These are phyloP conservation scores for Dyspetes luteomarginatus DNA, from an alignment of 2,888 invertebrate genomes.

Conservation along the genomic window DNA sequence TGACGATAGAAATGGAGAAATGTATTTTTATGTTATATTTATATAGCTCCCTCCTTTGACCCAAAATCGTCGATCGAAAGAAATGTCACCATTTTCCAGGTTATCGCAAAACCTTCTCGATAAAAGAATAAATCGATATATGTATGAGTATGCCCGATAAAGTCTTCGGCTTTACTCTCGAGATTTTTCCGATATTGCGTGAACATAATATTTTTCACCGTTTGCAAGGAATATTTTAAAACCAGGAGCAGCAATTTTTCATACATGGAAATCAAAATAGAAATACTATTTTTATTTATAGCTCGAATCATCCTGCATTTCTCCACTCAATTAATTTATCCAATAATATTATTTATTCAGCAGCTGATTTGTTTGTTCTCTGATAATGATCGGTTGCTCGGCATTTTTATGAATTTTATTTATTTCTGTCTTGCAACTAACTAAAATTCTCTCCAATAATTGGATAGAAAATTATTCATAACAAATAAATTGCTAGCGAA, in stretches of 20 bases:
- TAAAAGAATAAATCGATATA: conserved; percentile 16
- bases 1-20: conserved; percentile 33
- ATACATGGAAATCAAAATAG: no score
- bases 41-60: conserved; percentile 12
- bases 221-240: conserved; percentile 1
- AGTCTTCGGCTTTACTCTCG: conserved; percentile 7
- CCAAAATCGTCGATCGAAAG: conserved; percentile 51
- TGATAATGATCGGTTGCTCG: no score
- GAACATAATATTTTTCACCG: conserved; percentile 4
- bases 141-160: not conserved
- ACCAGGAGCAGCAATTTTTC: not conserved
- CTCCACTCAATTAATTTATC: no score
- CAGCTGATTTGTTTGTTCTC: no score
- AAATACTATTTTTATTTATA: no score
- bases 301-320: no score
- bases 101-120: conserved; percentile 26
- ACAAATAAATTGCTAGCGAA: no score
- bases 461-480: no score
- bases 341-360: no score
- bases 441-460: no score
- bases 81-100: conserved; percentile 46
- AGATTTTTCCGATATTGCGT: conserved; percentile 37
- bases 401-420: no score
- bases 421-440: no score
- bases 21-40: not conserved